These are phyloP conservation scores for Drosophila elegans DNA, from an alignment of 1,140 invertebrate species.

Conservation along the genomic window DNA sequence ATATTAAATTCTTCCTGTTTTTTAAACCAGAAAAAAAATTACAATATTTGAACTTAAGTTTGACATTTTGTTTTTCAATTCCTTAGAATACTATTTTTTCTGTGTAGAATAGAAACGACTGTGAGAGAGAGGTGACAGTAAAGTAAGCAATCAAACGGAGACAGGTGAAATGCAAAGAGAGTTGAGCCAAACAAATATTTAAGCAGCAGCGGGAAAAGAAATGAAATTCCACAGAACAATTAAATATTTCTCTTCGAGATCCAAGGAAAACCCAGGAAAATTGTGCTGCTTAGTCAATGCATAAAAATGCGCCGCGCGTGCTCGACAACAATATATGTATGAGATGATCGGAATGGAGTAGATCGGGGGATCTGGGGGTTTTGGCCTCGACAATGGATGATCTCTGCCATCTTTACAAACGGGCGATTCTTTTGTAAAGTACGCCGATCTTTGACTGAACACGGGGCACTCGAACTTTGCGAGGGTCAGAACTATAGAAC, in stretches of 20 bases:
- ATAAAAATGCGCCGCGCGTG: slow-evolving; percentile 64
- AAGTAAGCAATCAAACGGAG: slow-evolving; percentile 20
- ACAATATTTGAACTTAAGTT: too few species aligned
- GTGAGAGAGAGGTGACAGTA: slow-evolving; percentile 21
- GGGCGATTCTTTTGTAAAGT: slow-evolving; percentile 58
- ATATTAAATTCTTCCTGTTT: too few species aligned
- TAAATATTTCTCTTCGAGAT: slow-evolving; percentile 27
- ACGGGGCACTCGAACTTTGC: slow-evolving; percentile 71
- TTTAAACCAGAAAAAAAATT: too few species aligned
- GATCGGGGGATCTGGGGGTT: slow-evolving; percentile 15
- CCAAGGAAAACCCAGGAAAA: slow-evolving; percentile 68
- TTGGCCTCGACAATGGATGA: slow-evolving; percentile 53
- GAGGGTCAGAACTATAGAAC: slow-evolving; percentile 79
- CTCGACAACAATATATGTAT: slow-evolving; percentile 21
- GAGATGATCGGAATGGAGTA: slow-evolving; percentile 1
- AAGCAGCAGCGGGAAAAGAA: slow-evolving; percentile 12
- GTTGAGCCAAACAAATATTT: slow-evolving; percentile 38
- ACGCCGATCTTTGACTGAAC: slow-evolving; percentile 66
- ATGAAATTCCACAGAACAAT: slow-evolving; percentile 47
- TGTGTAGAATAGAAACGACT: not conserved
- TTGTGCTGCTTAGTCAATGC: slow-evolving; percentile 63
- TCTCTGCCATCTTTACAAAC: slow-evolving; percentile 3
- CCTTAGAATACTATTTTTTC: not conserved
- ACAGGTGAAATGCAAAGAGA: slow-evolving; percentile 44
- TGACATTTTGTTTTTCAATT: not conserved